These are phyloP conservation scores for Pangasius mekongensis DNA, from an alignment of 2,797 vertebrate genomes.

Conservation along the genomic window DNA sequence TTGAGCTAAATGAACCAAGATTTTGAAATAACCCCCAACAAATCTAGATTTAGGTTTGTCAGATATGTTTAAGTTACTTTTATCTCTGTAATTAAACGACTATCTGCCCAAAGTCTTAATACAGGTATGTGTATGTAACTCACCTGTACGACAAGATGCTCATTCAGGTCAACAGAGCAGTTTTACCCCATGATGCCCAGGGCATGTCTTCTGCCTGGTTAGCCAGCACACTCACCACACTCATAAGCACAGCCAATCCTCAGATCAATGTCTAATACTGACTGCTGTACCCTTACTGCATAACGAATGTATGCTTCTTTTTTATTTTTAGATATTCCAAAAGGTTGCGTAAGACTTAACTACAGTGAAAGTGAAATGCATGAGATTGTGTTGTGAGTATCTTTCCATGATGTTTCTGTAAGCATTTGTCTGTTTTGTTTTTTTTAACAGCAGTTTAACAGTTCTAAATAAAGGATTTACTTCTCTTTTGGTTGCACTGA, in stretches of 20 bases:
- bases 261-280: background rate
- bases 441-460: background rate
- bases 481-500: conserved; percentile 19
- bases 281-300: conserved; percentile 22
- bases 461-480: conserved; percentile 30
- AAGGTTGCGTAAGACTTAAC: conserved; percentile 49
- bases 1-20: background rate
- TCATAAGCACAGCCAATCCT: background rate
- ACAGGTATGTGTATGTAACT: background rate
- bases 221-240: conserved; percentile 9
- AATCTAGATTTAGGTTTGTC: background rate
- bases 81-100: background rate
- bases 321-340: conserved; percentile 60
- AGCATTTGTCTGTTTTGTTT: background rate
- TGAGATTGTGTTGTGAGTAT: conserved; percentile 27
- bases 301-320: conserved; percentile 64
- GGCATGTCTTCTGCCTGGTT: conserved; percentile 24
- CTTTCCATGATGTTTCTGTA: conserved; percentile 23
- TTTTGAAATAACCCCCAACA: background rate
- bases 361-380: conserved; percentile 25
- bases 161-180: background rate
- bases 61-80: background rate
- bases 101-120: background rate
- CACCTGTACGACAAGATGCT: background rate
- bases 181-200: conserved; percentile 8